Base-by-base conservation (phyloP, 1,140 invertebrate species). In the Augochlora pura region DNA sequence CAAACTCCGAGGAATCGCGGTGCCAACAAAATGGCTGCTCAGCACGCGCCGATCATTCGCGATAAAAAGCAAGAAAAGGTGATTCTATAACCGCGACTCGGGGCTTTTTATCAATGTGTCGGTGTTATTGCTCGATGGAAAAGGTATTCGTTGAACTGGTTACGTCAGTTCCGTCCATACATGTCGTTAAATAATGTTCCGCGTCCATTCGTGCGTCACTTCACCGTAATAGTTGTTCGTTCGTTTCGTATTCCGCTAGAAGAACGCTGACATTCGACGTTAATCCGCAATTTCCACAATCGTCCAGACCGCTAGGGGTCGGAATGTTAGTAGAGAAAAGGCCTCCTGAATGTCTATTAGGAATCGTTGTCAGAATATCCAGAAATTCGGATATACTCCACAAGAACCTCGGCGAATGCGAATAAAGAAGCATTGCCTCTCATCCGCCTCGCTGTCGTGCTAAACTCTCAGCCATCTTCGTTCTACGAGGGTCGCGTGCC, bases 401-500 rank as follows among this genome's bases (percentile, higher is more conserved):
- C 57, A 14, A 18, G 0, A 59, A 62, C 46, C 16, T 6, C 42
- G 39, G 5, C 9, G 23, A 23, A 32, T 25, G 64, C 27, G 0
- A 18, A 70, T 59, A 32, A 49, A 57, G 23, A 57, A 77, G 68
- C 67, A 70, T 82, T 73, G 83, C 82, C 60, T 57, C 32, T n/a
- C 66, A 71, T 77, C 32, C 60, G 82, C 81, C 10, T 84, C 77
- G 70, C 64, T 59, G 64, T 54, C 59, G 73, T 74, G 42, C 42
- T 23, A 32, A 2, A 4, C 32, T 1, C 70, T 7, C 74, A 63
- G 38, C 62, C 70, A 81, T 85, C 62, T 82, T 85, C 79, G 16
- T 78, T 83, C 59, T 67, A 65, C 32, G 62, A 71, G 80, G 63
- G 80, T 86, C 86, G 86, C 87, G 86, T 87, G 86, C 71, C 87